Conservation (phyloP, 2,888 invertebrate species). For the Heteropelma amictum region DNA sequence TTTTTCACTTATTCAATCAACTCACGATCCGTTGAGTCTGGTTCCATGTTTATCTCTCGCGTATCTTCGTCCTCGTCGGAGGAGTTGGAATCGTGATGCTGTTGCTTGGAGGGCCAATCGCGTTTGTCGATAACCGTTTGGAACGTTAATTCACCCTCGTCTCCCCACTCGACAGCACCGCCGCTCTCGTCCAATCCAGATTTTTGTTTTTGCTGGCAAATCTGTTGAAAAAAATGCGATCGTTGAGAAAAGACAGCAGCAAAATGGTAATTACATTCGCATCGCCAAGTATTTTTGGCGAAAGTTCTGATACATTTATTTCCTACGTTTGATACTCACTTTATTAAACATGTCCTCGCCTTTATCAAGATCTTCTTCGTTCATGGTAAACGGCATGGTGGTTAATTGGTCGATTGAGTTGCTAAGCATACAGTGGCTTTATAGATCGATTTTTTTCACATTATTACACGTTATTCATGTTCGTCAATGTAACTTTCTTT, state of each 20-base stretch:
- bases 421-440: slow-evolving; percentile 64
- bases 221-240: slow-evolving; percentile 52
- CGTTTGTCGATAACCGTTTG: slow-evolving; percentile 79
- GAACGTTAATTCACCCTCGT: slow-evolving; percentile 78
- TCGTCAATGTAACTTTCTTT: background rate
- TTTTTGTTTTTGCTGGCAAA: slow-evolving; percentile 72
- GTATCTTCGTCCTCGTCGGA: slow-evolving; percentile 79
- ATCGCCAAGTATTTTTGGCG: background rate
- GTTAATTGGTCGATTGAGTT: slow-evolving; percentile 74
- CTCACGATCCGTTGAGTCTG: slow-evolving; percentile 79
- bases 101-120: slow-evolving; percentile 72
- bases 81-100: slow-evolving; percentile 73
- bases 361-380: slow-evolving; percentile 78
- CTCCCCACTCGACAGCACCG: slow-evolving; percentile 76
- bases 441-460: slow-evolving; percentile 48
- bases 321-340: slow-evolving; percentile 73
- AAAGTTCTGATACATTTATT: background rate
- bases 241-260: background rate
- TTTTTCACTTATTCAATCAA: too few relatives aligned
- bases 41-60: slow-evolving; percentile 76
- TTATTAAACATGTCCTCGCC: slow-evolving; percentile 82
- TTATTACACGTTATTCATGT: slow-evolving; percentile 37
- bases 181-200: slow-evolving; percentile 69
- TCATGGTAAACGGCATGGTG: slow-evolving; percentile 77
- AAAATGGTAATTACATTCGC: too few relatives aligned